phyloP scores from a whole-genome alignment of 1,140 invertebrate species.

The Apocrypta bakeri region DNA sequence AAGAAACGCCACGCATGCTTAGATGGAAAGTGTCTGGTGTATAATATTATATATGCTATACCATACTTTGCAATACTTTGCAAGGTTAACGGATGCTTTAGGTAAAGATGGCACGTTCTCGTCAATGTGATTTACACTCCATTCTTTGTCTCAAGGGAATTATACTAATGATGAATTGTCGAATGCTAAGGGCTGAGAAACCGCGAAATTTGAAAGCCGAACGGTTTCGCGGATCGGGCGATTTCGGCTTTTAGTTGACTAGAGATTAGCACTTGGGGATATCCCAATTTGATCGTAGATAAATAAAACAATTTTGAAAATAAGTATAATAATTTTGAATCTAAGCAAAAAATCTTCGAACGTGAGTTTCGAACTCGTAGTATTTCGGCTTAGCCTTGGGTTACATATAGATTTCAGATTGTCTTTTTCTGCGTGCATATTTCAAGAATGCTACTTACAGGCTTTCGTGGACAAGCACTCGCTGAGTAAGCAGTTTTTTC shows the following conservation, averaged over 20 bases:
- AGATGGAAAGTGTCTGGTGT: too few species aligned
- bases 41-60: not conserved
- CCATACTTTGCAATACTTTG: too few species aligned
- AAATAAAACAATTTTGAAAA: too few species aligned
- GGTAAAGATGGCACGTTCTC: constrained; percentile 43
- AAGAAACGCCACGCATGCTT: too few species aligned
- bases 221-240: not conserved
- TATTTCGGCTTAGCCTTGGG: not conserved
- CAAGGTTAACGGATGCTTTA: constrained; percentile 12
- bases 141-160: not conserved
- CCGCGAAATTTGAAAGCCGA: not conserved
- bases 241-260: not conserved
- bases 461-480: not conserved
- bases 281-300: too few species aligned
- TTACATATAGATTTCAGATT: constrained; percentile 10
- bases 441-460: not conserved
- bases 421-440: not conserved
- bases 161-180: not conserved
- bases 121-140: constrained; percentile 14
- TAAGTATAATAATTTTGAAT: too few species aligned
- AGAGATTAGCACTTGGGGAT: too few species aligned
- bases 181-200: not conserved
- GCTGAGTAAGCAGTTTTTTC: constrained; percentile 2
- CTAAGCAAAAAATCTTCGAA: not conserved
- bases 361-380: not conserved